Evolutionary conservation across 2,797 vertebrate genomes (phyloP).

Genomic region (Onychomys leucogaster): DNA sequence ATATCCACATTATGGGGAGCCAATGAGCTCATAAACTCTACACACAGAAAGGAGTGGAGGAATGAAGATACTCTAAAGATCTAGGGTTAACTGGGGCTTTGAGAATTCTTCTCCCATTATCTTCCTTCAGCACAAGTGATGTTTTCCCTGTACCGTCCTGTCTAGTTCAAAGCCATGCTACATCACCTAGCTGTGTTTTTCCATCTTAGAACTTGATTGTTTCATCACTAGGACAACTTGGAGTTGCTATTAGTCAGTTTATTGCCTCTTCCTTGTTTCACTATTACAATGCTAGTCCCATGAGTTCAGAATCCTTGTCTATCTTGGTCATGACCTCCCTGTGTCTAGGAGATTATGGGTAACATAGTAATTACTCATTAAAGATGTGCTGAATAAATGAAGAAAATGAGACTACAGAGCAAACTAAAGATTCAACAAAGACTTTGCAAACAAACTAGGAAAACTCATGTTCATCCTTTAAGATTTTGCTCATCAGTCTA

Average conservation of each 20-base stretch:
- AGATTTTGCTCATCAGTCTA: neutral
- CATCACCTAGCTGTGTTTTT: neutral
- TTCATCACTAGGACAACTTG: neutral
- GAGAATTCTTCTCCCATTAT: neutral
- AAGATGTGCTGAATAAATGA: neutral
- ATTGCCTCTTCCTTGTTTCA: neutral
- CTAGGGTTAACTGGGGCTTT: neutral
- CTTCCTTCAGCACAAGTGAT: neutral
- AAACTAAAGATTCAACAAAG: neutral
- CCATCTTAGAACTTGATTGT: neutral
- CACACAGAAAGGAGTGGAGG: neutral
- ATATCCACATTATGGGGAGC: neutral
- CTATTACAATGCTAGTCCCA: neutral
- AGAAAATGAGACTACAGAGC: neutral
- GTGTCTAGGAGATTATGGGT: neutral
- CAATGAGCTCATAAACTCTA: neutral
- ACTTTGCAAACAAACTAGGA: neutral
- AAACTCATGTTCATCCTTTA: neutral
- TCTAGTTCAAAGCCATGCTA: neutral
- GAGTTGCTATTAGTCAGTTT: neutral
- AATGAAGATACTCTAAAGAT: neutral
- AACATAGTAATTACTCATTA: neutral
- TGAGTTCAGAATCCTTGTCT: neutral
- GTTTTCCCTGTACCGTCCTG: fast-evolving
- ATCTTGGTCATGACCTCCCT: neutral